Evolutionary conservation across 92 coral and sea anemone species (phyloP), one percentile per base, ranked within the genome.

Genomic region (Ricordea florida): DNA sequence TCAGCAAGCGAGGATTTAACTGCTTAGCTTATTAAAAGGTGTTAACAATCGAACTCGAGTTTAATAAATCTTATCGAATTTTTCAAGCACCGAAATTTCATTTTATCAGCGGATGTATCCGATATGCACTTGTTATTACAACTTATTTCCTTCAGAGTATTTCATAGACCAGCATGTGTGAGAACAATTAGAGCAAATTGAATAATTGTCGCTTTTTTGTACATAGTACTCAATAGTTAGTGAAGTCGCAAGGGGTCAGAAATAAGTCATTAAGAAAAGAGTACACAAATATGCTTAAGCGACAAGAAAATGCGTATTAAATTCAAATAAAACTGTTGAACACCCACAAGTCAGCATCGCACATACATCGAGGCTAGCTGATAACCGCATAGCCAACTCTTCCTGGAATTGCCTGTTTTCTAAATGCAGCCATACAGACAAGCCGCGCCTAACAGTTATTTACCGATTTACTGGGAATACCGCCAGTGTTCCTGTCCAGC

Each of bases 111-210:
- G 61, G 33, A n/a, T 24, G 30, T 6, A 5, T 3, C 25, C 16
- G 26, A 49, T 66, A 31, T 30, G 32, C 31, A 23, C 45, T 5
- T 3, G 45, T 53, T 53, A 70, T 70, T 4, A 28, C 23, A 55
- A 3, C 27, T 20, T 22, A 53, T 70, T 69, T 51, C 69, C 64
- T 25, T 38, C 17, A 13, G 8, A 38, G 63, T 23, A 52, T 69
- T 70, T 56, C 77, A 70, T 53, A 70, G 41, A 70, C 65, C 77
- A 70, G 62, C 77, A 53, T 55, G 77, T 65, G 64, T 27, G 21
- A 26, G 62, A 51, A 53, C 56, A 66, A 70, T 38, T 70, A 44
- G 53, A 55, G 53, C 32, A 52, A 53, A 70, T 51, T 70, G 51
- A 34, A 37, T 37, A 70, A 53, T 70, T 55, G 76, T 69, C 50